phyloP scores from a whole-genome alignment of 2,888 invertebrate species.

The Drymonia ruficornis region DNA sequence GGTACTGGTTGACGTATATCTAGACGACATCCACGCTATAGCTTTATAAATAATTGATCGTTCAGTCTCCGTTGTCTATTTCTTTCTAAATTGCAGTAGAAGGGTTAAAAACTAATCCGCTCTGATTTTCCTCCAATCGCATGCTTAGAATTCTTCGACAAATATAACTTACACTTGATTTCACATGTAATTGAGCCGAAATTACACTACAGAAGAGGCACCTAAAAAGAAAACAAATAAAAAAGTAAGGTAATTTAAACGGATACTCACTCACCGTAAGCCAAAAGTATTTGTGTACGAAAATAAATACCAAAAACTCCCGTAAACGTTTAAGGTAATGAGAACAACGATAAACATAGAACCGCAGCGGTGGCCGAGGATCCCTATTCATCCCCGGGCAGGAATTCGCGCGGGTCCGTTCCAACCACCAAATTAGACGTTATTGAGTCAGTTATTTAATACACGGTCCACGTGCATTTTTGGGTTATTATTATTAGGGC shows the following conservation, averaged over 20 bases:
- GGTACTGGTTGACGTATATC: conserved; percentile 15
- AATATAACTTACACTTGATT: too few relatives aligned
- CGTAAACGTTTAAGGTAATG: conserved; percentile 71
- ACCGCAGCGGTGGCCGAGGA: conserved; percentile 43
- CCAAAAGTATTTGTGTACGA: conserved; percentile 46
- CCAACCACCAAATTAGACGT: conserved; percentile 64
- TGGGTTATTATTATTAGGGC: conserved; percentile 81
- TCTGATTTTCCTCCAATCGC: too few relatives aligned
- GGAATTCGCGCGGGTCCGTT: conserved; percentile 50
- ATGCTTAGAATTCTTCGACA: too few relatives aligned
- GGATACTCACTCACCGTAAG: conserved; percentile 22
- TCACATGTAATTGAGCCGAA: too few relatives aligned
- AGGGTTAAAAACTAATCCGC: conserved; percentile 9
- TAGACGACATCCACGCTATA: conserved; percentile 21
- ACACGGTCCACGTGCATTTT: conserved; percentile 79
- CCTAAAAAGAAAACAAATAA: neutral
- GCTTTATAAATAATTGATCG: conserved; percentile 35
- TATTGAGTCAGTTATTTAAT: conserved; percentile 84
- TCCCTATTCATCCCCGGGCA: conserved; percentile 44
- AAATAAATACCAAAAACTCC: conserved; percentile 54
- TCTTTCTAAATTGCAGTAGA: conserved; percentile 21
- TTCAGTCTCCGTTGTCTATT: conserved; percentile 20
- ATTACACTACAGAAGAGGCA: too few relatives aligned
- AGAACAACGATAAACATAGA: conserved; percentile 72
- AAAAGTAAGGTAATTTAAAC: neutral